A percentile compares a stretch with the other conserved stretches of the same genome.
These are phyloP conservation scores for Orchestes rusci DNA, from an alignment of 2,888 invertebrate genomes.

Conservation along the genomic window DNA sequence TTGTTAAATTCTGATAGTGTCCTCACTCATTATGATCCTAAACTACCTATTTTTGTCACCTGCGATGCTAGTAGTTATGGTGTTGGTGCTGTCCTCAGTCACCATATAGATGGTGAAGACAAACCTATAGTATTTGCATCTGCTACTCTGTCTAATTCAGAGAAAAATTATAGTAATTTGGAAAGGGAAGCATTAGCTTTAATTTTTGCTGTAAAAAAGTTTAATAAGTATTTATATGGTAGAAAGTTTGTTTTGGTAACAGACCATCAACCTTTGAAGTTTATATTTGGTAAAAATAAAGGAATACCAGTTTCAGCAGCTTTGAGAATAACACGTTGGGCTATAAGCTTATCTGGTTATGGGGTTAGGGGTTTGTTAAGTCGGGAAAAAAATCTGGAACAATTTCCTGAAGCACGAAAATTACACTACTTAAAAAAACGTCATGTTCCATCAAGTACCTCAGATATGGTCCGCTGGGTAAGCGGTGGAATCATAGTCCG, in stretches of 20 bases:
- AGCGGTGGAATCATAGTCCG: no score
- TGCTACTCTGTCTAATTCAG: neutral
- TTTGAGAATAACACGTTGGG: neutral
- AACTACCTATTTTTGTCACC: conserved; percentile 24
- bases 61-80: conserved; percentile 28
- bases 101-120: conserved; percentile 24
- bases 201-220: neutral
- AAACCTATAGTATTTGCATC: conserved; percentile 13
- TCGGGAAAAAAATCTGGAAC: no score
- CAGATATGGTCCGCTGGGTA: no score
- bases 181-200: neutral
- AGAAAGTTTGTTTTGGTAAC: neutral
- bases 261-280: neutral
- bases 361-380: no score
- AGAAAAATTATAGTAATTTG: neutral
- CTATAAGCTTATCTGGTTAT: neutral
- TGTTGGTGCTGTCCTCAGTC: conserved; percentile 27
- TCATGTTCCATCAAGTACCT: no score
- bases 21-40: conserved; percentile 3
- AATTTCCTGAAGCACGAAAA: no score
- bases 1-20: conserved; percentile 4
- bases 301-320: neutral
- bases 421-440: no score
- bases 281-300: neutral
- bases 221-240: neutral